These are phyloP conservation scores for Cosmorhoe ocellata DNA, from an alignment of 2,888 invertebrate species.

Conservation along the genomic window DNA sequence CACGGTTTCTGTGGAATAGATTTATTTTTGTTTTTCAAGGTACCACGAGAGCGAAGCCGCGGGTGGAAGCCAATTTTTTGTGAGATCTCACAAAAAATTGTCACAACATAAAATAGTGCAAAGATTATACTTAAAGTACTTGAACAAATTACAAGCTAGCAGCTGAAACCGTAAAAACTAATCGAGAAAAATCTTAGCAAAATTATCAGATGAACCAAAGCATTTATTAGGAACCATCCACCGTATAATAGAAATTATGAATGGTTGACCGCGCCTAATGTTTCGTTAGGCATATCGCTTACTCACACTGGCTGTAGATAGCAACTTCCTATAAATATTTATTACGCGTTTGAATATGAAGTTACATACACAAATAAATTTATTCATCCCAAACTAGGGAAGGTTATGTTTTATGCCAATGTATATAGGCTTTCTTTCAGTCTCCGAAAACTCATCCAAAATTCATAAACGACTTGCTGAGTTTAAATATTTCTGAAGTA, in stretches of 20 bases:
- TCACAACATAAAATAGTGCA: too few species aligned
- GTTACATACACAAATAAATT: background rate
- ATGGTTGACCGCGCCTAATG: constrained; percentile 44
- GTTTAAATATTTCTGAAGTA: constrained; percentile 5
- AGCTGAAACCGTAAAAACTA: too few species aligned
- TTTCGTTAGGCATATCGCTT: constrained; percentile 31
- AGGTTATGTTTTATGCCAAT: background rate
- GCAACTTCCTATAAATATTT: constrained; percentile 32
- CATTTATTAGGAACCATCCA: constrained; percentile 11
- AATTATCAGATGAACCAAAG: background rate
- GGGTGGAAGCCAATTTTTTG: too few species aligned
- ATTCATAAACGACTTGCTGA: constrained; percentile 8
- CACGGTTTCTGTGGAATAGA: too few species aligned
- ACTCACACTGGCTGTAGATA: constrained; percentile 19
- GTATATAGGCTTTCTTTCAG: too few species aligned
- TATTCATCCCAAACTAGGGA: constrained; percentile 7
- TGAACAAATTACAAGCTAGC: too few species aligned
- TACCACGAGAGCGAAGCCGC: too few species aligned
- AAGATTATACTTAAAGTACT: too few species aligned
- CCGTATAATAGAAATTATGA: constrained; percentile 36
- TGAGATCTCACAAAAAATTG: too few species aligned
- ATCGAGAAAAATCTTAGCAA: too few species aligned
- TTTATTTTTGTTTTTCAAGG: too few species aligned
- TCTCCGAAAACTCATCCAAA: background rate
- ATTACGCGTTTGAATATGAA: constrained; percentile 22